Evolutionary conservation across 2,113 vertebrate species (phyloP), one percentile per base, ranked within the genome.

Genomic region (Natator depressus): DNA sequence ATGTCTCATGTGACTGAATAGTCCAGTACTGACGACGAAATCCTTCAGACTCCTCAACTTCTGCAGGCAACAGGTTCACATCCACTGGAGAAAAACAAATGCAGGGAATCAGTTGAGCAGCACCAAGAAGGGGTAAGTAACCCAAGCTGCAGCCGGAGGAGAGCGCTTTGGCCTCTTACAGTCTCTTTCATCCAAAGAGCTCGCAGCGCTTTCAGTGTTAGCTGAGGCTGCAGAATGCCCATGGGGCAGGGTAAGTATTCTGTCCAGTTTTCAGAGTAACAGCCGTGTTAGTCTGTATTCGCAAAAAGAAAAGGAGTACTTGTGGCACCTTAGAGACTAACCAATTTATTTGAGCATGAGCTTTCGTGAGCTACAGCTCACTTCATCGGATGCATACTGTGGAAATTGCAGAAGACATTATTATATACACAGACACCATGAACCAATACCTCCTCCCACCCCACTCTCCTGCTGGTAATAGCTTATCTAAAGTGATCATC

Each of bases 191-290:
- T 31, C 62, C 16, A 8, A n/a, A n/a, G 35, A n/a, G 8, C 62
- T 76, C 38, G 6, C 17, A 3, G 38, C 27, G 72, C 22, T 46
- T 76, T 12, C 72, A 14, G 5, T 0, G 0, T 5, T 54, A 82
- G 93, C 82, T 12, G 25, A 49, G 72, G 38, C 92, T 79, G 24
- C 89, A 29, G 87, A 59, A 4, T 90, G 2, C 22, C 38, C 25
- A 11, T 8, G 35, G 27, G 35, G 65, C 2, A 4, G 72, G 65
- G 8, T 85, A 47, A 11, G 22, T 80, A 54, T 8, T 86, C 69
- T 89, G 12, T 35, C 13, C 69, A 29, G n/a, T n/a, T n/a, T n/a
- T n/a, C n/a, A n/a, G n/a, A n/a, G n/a, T n/a, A n/a, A n/a, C n/a
- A n/a, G n/a, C n/a, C n/a, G n/a, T n/a, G n/a, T n/a, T n/a, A n/a